A percentile compares a stretch with the other conserved stretches of the same genome.
These are phyloP conservation scores for Cylloceria caligata DNA, from an alignment of 2,888 invertebrate species.

Conservation along the genomic window DNA sequence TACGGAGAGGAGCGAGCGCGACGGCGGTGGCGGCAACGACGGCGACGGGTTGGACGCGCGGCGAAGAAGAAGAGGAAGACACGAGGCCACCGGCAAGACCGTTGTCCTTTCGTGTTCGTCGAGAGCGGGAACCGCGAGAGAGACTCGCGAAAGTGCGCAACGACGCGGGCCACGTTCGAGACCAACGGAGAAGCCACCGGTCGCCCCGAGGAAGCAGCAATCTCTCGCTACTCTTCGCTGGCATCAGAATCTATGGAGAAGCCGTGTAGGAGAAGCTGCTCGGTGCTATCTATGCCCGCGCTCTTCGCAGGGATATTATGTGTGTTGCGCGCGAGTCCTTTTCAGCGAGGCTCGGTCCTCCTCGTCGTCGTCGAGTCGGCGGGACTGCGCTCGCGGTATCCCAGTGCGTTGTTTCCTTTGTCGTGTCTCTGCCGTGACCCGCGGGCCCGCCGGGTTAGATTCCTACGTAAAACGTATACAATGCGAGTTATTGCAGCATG, in stretches of 20 bases:
- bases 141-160: slow-evolving; percentile 56
- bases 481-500: slow-evolving; percentile 84
- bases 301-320: slow-evolving; percentile 44
- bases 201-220: slow-evolving; percentile 33
- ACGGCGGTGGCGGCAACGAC: slow-evolving; percentile 25
- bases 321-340: slow-evolving; percentile 58
- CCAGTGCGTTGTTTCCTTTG: slow-evolving; percentile 71
- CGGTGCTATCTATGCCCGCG: slow-evolving; percentile 15
- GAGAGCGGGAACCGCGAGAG: slow-evolving; percentile 33
- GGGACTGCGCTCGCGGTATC: slow-evolving; percentile 64
- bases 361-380: slow-evolving; percentile 55
- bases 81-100: slow-evolving; percentile 66
- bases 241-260: slow-evolving; percentile 25
- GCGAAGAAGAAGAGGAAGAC: slow-evolving; percentile 58
- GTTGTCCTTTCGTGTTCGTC: slow-evolving; percentile 65
- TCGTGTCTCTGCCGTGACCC: slow-evolving; percentile 81
- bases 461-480: slow-evolving; percentile 82
- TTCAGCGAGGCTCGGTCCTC: slow-evolving; percentile 20
- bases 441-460: slow-evolving; percentile 83
- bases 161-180: slow-evolving; percentile 34
- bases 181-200: slow-evolving; percentile 22
- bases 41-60: slow-evolving; percentile 16
- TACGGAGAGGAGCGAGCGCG: slow-evolving; percentile 36
- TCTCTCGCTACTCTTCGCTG: slow-evolving; percentile 30
- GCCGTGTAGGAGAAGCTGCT: slow-evolving; percentile 25